Conservation (phyloP, 2,113 vertebrate genomes). For the Tachycineta bicolor region DNA sequence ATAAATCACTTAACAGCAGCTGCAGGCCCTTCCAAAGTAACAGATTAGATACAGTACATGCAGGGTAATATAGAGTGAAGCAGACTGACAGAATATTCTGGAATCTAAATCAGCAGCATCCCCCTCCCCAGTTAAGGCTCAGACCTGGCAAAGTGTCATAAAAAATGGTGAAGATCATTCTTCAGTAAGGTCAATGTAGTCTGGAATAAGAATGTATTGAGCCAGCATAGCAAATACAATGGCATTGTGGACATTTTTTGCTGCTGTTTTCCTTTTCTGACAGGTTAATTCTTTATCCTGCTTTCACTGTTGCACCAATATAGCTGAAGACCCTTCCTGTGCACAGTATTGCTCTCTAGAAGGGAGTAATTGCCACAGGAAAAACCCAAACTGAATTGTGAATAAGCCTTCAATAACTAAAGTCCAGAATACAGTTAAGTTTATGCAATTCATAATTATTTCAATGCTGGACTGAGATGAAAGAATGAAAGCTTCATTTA, state of each 20-base stretch:
- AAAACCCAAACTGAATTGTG: not conserved
- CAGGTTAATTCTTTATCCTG: slow-evolving; percentile 38
- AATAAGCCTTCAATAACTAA: not conserved
- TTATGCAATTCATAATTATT: not conserved
- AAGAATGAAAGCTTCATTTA: not conserved
- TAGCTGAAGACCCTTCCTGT: not conserved
- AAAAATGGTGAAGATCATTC: slow-evolving; percentile 30
- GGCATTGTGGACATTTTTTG: not conserved
- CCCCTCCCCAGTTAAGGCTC: not conserved
- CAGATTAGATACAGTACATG: slow-evolving; percentile 52
- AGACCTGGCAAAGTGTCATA: not conserved
- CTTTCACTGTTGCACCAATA: not conserved
- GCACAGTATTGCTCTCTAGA: not conserved
- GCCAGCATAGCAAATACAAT: not conserved
- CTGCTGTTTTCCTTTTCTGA: slow-evolving; percentile 30
- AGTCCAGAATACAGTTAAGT: not conserved
- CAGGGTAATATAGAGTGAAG: slow-evolving; percentile 32
- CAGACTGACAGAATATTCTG: slow-evolving; percentile 42
- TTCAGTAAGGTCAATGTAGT: slow-evolving; percentile 29
- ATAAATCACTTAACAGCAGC: slow-evolving; percentile 69
- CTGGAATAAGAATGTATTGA: slow-evolving; percentile 36
- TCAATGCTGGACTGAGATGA: not conserved
- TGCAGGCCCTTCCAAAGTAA: slow-evolving; percentile 43
- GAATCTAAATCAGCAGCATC: slow-evolving; percentile 30
- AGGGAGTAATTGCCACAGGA: not conserved